These are phyloP conservation scores for Drosophila novamexicana DNA, from an alignment of 1,140 invertebrate genomes.

Conservation along the genomic window DNA sequence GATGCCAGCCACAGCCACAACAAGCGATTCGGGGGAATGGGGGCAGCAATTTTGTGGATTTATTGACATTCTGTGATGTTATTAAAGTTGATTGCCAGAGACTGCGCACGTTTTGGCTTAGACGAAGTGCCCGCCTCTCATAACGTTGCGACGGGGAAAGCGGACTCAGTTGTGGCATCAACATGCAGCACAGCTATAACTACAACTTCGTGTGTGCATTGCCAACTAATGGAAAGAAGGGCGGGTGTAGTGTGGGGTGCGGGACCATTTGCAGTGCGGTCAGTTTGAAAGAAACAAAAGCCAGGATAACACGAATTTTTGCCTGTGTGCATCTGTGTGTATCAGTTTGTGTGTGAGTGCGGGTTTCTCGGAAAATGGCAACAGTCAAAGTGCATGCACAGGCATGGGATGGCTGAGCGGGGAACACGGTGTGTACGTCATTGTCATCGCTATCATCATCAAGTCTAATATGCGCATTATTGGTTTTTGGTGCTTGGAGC, in stretches of 20 bases:
- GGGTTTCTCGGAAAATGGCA: conserved; percentile 9
- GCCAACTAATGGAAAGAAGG: background rate
- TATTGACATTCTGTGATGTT: conserved; percentile 83
- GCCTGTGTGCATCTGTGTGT: background rate
- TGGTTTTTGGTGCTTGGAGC: conserved; percentile 61
- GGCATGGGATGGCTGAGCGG: background rate
- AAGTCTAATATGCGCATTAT: conserved; percentile 82
- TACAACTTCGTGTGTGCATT: conserved; percentile 4
- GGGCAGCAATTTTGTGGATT: conserved; percentile 76
- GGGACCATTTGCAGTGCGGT: conserved; percentile 55
- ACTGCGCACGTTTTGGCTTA: conserved; percentile 79
- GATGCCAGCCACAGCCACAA: conserved; percentile 38
- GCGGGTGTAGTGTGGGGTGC: conserved; percentile 9
- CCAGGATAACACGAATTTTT: conserved; percentile 46
- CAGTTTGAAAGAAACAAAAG: conserved; percentile 76
- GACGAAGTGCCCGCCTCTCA: conserved; percentile 50
- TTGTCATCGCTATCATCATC: conserved; percentile 64
- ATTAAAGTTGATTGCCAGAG: conserved; percentile 82
- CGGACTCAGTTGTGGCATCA: conserved; percentile 22
- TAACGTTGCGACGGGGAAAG: conserved; percentile 8
- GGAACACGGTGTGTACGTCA: conserved; percentile 17
- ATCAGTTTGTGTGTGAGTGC: conserved; percentile 2
- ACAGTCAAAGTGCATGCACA: conserved; percentile 31
- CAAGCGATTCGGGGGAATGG: background rate
- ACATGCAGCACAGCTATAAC: conserved; percentile 35